These are phyloP conservation scores for Phaenicophaeus curvirostris DNA, from an alignment of 2,797 vertebrate genomes.

Conservation along the genomic window DNA sequence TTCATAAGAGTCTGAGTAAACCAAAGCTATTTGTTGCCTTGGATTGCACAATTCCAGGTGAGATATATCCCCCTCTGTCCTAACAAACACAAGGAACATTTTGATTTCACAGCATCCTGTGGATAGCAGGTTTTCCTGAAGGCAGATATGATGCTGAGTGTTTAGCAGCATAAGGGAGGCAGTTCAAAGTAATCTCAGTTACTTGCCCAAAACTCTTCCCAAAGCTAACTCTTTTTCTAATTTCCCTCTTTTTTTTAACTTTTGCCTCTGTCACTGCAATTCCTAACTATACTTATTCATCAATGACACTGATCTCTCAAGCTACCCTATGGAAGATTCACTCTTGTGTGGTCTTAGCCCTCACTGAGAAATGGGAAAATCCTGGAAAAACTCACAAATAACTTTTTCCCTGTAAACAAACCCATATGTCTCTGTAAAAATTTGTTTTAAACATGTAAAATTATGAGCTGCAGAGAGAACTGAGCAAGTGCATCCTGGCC, in stretches of 20 bases:
- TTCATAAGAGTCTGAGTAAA: constrained; percentile 17
- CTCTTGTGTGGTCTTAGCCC: background rate
- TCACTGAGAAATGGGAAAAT: background rate
- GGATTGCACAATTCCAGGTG: constrained; percentile 12
- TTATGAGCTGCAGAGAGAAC: background rate
- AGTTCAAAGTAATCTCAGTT: background rate
- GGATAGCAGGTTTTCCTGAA: background rate
- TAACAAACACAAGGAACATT: constrained; percentile 7
- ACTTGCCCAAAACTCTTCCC: background rate
- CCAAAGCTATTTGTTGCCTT: background rate
- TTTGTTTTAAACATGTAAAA: background rate
- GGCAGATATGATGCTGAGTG: background rate
- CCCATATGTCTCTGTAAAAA: background rate
- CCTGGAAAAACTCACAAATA: background rate
- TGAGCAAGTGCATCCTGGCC: background rate
- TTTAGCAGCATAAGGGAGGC: background rate
- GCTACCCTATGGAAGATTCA: background rate
- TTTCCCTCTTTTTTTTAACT: background rate
- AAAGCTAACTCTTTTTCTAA: background rate
- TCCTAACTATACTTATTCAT: background rate
- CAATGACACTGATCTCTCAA: background rate
- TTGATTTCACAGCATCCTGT: background rate
- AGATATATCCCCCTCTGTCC: background rate
- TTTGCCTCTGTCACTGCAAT: background rate
- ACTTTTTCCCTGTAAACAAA: background rate